Conservation (phyloP, 2,888 invertebrate species). For the Sminthurinus aureus region DNA sequence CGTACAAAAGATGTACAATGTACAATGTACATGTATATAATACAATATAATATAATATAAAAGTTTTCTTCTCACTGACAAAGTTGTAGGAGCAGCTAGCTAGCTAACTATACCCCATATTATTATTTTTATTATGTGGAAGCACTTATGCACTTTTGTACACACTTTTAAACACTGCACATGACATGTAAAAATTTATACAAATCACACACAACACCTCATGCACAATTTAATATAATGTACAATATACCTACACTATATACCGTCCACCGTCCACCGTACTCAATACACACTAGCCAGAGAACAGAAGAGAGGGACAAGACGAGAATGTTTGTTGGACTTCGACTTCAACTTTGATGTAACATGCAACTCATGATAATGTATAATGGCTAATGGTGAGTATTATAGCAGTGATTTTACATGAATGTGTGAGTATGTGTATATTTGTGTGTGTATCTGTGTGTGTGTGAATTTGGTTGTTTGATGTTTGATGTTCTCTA, state of each 20-base stretch:
- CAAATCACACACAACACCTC: too few species aligned
- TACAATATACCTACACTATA: too few species aligned
- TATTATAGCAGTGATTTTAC: not conserved
- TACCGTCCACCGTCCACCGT: too few species aligned
- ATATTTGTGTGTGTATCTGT: not conserved
- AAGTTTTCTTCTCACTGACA: not conserved
- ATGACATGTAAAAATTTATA: too few species aligned
- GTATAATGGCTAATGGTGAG: not conserved
- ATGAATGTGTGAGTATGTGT: not conserved
- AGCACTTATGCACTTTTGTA: slow-evolving; percentile 23
- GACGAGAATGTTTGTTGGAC: not conserved
- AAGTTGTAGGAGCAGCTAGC: not conserved
- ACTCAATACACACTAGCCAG: not conserved
- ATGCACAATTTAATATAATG: too few species aligned
- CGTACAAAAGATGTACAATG: too few species aligned
- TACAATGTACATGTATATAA: too few species aligned
- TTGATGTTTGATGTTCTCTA: too few species aligned
- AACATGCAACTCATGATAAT: not conserved
- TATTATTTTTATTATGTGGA: not conserved
- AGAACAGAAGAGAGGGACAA: not conserved
- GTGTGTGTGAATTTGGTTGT: not conserved
- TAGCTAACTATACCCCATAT: not conserved
- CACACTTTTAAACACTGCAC: not conserved
- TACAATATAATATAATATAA: too few species aligned
- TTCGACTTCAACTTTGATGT: not conserved